phyloP scores from a whole-genome alignment of 2,797 vertebrate species.

The Fringilla coelebs region DNA sequence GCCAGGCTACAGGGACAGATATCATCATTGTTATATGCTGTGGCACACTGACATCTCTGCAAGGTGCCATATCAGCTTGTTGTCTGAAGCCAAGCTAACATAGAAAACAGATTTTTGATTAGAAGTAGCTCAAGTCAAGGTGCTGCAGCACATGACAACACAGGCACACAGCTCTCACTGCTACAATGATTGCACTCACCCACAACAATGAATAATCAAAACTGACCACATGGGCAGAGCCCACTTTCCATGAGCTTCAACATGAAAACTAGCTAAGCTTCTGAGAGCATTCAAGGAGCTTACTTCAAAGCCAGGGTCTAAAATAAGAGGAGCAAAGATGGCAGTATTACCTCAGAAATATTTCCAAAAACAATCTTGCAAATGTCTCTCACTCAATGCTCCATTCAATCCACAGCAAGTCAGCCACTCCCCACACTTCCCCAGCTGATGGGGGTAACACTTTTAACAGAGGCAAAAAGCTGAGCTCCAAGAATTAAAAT shows the following conservation, averaged over 20 bases:
- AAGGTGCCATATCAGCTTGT: not conserved
- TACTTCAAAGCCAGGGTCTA: not conserved
- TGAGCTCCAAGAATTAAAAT: not conserved
- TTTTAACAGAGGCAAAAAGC: not conserved
- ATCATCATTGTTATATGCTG: not conserved
- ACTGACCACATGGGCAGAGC: not conserved
- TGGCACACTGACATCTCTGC: not conserved
- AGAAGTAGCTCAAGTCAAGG: not conserved
- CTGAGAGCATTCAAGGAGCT: not conserved
- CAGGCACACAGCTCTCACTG: not conserved
- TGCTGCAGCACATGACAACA: not conserved
- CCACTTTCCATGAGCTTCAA: not conserved
- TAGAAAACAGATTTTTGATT: not conserved
- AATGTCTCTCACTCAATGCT: not conserved
- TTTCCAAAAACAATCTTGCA: not conserved
- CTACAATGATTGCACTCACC: not conserved
- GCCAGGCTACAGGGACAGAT: not conserved
- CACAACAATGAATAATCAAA: not conserved
- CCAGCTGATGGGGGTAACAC: not conserved
- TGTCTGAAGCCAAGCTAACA: not conserved
- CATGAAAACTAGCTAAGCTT: not conserved
- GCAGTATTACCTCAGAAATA: not conserved
- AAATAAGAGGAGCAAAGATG: not conserved
- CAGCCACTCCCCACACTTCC: not conserved
- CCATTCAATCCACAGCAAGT: not conserved